Percentiles rank a stretch among this genome's conserved stretches.
These are phyloP conservation scores for Hybognathus amarus DNA, from an alignment of 2,797 vertebrate genomes.

Conservation along the genomic window DNA sequence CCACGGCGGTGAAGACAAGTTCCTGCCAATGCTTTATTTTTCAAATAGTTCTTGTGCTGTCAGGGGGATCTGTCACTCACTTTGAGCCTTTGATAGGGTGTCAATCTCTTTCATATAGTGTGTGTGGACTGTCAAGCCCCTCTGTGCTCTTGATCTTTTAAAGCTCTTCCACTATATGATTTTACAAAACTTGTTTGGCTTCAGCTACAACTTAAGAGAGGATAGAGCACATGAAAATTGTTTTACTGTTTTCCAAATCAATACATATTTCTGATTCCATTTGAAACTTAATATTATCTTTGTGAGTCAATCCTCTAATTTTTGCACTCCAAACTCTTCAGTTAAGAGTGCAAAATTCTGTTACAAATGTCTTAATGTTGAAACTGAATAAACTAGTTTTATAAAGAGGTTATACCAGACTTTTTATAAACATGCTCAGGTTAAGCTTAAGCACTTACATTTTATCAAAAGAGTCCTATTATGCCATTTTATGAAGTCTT, in stretches of 20 bases:
- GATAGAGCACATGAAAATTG: neutral
- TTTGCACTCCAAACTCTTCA: neutral
- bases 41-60: conserved; percentile 61
- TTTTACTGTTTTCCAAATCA: neutral
- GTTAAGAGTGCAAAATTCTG: neutral
- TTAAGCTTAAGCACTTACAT: too few species aligned
- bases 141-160: conserved; percentile 15
- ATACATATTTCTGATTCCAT: neutral
- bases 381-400: too few species aligned
- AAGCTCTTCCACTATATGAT: conserved; percentile 12
- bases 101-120: conserved; percentile 35
- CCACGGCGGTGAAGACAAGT: conserved; percentile 64
- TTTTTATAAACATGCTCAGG: too few species aligned
- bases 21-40: conserved; percentile 68
- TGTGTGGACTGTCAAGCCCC: conserved; percentile 8
- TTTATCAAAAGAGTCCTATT: too few species aligned
- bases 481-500: too few species aligned
- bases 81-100: conserved; percentile 45
- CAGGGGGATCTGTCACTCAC: conserved; percentile 64
- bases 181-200: neutral
- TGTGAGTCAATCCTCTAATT: neutral
- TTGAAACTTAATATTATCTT: neutral
- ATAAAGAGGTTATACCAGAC: too few species aligned
- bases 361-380: too few species aligned
- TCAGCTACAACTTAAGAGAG: conserved; percentile 9